A percentile compares a stretch with the other conserved stretches of the same genome.
These are phyloP conservation scores for Atherinomorus stipes DNA, from an alignment of 2,113 vertebrate genomes.

Conservation along the genomic window DNA sequence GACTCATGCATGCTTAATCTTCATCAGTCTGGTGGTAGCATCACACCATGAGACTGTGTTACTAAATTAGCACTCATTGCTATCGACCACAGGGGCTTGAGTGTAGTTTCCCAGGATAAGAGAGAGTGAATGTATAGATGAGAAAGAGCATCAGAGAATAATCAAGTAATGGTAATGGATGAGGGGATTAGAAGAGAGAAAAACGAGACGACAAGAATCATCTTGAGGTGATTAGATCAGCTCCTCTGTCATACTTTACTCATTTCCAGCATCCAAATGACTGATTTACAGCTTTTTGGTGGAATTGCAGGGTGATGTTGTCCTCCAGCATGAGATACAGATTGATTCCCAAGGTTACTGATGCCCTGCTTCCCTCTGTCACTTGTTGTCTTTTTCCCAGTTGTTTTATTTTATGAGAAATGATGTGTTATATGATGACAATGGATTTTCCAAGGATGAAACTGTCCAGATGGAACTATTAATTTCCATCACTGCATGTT, in stretches of 20 bases:
- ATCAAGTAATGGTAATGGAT: constrained; percentile 47
- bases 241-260: constrained; percentile 52
- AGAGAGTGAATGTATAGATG: not conserved
- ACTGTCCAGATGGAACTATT: not conserved
- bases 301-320: not conserved
- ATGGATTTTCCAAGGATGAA: too few relatives aligned
- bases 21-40: constrained; percentile 64
- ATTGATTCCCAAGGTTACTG: constrained; percentile 56
- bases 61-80: constrained; percentile 71
- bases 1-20: constrained; percentile 74
- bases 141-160: not conserved
- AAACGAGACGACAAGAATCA: constrained; percentile 38
- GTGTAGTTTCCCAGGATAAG: constrained; percentile 19
- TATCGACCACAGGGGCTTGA: constrained; percentile 59
- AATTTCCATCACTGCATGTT: not conserved
- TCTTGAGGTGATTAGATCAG: constrained; percentile 58
- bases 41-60: constrained; percentile 67
- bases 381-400: not conserved
- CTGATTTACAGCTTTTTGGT: constrained; percentile 5
- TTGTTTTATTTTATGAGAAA: constrained; percentile 3
- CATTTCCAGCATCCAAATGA: constrained; percentile 36
- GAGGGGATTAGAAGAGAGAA: constrained; percentile 39
- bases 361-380: constrained; percentile 19
- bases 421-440: constrained; percentile 5
- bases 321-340: constrained; percentile 30